Evolutionary conservation across 1,140 invertebrate genomes (phyloP).

Genomic region (Campoletis sonorensis): DNA sequence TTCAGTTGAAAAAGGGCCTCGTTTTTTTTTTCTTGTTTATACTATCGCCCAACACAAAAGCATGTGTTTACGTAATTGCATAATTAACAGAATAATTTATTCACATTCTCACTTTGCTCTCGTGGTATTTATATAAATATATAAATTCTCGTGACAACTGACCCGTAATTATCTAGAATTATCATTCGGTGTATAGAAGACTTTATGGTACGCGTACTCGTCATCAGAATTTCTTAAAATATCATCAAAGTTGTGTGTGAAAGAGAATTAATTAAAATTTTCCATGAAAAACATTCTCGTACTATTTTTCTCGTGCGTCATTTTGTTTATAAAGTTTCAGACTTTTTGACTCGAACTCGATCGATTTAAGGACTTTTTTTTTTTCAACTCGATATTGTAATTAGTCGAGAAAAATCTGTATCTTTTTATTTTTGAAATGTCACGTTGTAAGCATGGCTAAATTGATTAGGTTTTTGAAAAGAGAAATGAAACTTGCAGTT

Average conservation of each 20-base stretch:
- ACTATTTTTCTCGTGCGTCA: not conserved
- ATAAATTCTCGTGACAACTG: not conserved
- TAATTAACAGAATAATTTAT: constrained; percentile 11
- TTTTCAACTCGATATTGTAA: not conserved
- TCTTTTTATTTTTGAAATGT: too few species aligned
- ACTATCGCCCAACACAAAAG: not conserved
- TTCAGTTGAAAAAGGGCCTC: constrained; percentile 14
- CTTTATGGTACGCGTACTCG: not conserved
- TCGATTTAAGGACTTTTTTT: not conserved
- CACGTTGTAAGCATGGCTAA: too few species aligned
- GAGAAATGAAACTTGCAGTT: not conserved
- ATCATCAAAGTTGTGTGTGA: constrained; percentile 11
- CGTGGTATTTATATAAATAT: too few species aligned
- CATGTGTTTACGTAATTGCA: not conserved
- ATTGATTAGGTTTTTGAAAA: too few species aligned
- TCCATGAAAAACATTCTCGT: not conserved
- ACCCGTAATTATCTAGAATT: constrained; percentile 35
- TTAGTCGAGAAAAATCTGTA: not conserved
- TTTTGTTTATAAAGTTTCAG: not conserved
- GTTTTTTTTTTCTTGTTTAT: not conserved
- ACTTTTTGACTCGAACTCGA: too few species aligned
- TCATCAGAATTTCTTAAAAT: constrained; percentile 35
- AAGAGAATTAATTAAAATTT: constrained; percentile 37
- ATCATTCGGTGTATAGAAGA: constrained; percentile 17
- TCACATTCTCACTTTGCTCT: not conserved